phyloP scores from a whole-genome alignment of 2,113 vertebrate species.

The Nanorana parkeri region DNA sequence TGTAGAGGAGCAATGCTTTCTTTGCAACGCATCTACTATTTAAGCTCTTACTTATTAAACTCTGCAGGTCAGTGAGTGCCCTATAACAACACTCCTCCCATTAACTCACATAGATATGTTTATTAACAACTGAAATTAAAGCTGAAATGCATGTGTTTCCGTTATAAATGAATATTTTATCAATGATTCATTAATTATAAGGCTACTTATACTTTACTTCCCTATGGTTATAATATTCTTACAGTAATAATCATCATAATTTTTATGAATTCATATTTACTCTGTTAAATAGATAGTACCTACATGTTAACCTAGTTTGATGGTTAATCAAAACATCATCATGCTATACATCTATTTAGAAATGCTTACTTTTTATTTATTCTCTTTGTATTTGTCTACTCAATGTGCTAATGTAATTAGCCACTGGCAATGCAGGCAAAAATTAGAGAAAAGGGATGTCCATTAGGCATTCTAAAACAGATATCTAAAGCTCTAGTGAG shows the following conservation, averaged over 20 bases:
- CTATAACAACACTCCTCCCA: not conserved
- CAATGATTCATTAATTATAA: too few species aligned
- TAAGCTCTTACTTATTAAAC: constrained; percentile 9
- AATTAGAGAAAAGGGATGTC: not conserved
- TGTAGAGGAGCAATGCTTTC: too few species aligned
- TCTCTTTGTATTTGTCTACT: not conserved
- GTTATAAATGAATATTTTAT: too few species aligned
- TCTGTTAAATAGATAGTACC: too few species aligned
- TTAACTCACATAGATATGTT: not conserved
- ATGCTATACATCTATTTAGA: not conserved
- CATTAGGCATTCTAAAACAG: constrained; percentile 32
- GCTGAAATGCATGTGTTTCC: too few species aligned
- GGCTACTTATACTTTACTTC: too few species aligned
- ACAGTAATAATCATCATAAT: too few species aligned
- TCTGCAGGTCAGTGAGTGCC: not conserved
- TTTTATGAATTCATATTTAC: too few species aligned
- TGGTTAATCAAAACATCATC: not conserved
- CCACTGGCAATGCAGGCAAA: constrained; percentile 26
- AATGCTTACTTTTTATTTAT: constrained; percentile 35
- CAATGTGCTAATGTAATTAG: constrained; percentile 32
- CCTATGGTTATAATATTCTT: too few species aligned
- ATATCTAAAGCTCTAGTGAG: constrained; percentile 1
- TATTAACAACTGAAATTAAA: too few species aligned
- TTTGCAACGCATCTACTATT: too few species aligned
- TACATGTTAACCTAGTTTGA: not conserved